Evolutionary conservation across 2,113 vertebrate genomes (phyloP).

Genomic region (Scartelaos histophorus): DNA sequence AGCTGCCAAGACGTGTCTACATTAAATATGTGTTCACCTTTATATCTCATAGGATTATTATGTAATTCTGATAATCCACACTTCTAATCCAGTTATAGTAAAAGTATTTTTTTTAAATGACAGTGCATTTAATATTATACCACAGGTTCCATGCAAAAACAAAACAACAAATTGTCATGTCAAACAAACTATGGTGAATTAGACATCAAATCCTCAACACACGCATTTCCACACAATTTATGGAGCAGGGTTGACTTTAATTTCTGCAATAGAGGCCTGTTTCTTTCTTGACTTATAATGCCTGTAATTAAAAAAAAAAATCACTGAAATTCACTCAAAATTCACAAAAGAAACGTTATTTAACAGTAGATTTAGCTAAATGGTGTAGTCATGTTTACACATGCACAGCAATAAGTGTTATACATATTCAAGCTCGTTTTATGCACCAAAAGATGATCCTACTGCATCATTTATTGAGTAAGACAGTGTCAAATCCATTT

Average conservation of each 20-base stretch:
- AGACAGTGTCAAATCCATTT: background rate
- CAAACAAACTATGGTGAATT: too few relatives aligned
- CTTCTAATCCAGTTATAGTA: too few relatives aligned
- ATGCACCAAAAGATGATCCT: slow-evolving; percentile 5
- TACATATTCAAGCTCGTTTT: background rate
- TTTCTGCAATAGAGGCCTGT: too few relatives aligned
- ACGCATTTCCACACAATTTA: too few relatives aligned
- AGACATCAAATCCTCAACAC: too few relatives aligned
- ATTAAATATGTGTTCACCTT: background rate
- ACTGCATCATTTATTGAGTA: background rate
- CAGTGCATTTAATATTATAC: too few relatives aligned
- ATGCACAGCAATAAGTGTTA: background rate
- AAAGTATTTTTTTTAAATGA: too few relatives aligned
- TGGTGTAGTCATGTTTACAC: background rate
- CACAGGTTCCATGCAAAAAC: too few relatives aligned
- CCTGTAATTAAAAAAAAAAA: too few relatives aligned
- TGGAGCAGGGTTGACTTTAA: too few relatives aligned
- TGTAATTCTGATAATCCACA: too few relatives aligned
- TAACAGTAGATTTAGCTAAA: background rate
- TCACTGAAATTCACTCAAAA: background rate
- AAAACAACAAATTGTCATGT: too few relatives aligned
- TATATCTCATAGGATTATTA: background rate
- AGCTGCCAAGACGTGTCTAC: background rate
- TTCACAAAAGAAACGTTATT: background rate
- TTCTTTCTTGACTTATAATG: background rate